phyloP scores from a whole-genome alignment of 2,888 invertebrate genomes.

The Leucophora obtusa region DNA sequence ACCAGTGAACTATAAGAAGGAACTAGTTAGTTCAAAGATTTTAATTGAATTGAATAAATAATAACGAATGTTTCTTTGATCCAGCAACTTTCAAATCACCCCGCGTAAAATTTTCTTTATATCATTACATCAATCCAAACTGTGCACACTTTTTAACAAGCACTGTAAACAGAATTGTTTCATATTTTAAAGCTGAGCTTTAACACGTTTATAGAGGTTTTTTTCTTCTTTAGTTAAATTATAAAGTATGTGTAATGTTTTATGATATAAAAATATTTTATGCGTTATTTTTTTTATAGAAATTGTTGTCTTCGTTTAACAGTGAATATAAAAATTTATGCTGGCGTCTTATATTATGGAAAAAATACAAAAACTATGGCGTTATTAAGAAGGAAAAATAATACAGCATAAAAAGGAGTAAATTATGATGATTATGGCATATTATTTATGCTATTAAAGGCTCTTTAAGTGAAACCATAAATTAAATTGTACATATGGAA shows the following conservation, averaged over 20 bases:
- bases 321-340: conserved; percentile 39
- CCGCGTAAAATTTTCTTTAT: not conserved
- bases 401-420: conserved; percentile 62
- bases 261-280: conserved; percentile 31
- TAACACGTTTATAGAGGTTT: conserved; percentile 20
- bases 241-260: conserved; percentile 31
- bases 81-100: not conserved
- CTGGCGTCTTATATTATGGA: conserved; percentile 42
- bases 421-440: conserved; percentile 67
- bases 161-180: not conserved
- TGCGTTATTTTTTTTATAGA: conserved; percentile 36
- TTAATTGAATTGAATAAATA: too few species aligned
- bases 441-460: conserved; percentile 66
- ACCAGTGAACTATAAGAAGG: too few species aligned
- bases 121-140: not conserved
- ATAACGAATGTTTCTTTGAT: too few species aligned
- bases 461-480: conserved; percentile 64
- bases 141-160: not conserved
- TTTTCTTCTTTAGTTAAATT: not conserved
- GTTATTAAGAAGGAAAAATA: conserved; percentile 38
- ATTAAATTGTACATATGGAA: conserved; percentile 50
- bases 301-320: conserved; percentile 41
- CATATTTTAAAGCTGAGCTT: conserved; percentile 28
- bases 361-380: conserved; percentile 6
- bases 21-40: too few species aligned